These are phyloP conservation scores for Peribatodes rhomboidaria DNA, from an alignment of 2,888 invertebrate species.

Conservation along the genomic window DNA sequence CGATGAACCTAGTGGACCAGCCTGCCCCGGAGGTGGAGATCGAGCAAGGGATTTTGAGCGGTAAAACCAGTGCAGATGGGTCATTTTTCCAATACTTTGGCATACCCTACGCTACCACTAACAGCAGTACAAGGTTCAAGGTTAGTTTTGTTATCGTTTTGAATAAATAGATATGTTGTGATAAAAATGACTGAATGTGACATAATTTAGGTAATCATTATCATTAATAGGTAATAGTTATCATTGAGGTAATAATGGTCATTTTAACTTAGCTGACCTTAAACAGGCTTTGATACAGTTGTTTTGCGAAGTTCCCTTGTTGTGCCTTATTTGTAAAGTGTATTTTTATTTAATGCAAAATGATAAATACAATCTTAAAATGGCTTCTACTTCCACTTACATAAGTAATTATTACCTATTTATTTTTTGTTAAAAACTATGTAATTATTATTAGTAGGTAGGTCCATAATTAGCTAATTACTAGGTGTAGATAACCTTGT, in stretches of 20 bases:
- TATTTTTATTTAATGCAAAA: too few species aligned
- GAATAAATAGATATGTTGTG: constrained; percentile 11
- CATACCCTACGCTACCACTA: constrained; percentile 75
- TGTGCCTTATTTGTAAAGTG: background rate
- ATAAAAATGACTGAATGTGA: background rate
- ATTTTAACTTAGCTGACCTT: background rate
- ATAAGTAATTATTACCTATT: too few species aligned
- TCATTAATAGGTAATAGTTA: too few species aligned
- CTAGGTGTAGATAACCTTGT: too few species aligned
- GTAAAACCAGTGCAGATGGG: constrained; percentile 74
- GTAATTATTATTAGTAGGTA: too few species aligned
- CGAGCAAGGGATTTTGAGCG: constrained; percentile 74
- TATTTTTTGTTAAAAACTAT: too few species aligned
- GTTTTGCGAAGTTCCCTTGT: background rate
- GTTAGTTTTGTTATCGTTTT: constrained; percentile 54
- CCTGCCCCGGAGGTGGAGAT: constrained; percentile 75
- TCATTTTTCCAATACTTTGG: constrained; percentile 76
- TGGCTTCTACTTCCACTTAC: too few species aligned
- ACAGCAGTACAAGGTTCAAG: constrained; percentile 72
- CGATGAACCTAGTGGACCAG: constrained; percentile 75
- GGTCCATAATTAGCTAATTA: too few species aligned
- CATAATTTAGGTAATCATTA: constrained; percentile 1
- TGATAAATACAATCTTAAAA: too few species aligned
- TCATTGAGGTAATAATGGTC: too few species aligned
- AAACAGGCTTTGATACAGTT: background rate